Evolutionary conservation across 1,140 invertebrate species (phyloP), one percentile per base, ranked within the genome.

Genomic region (Drosophila biarmipes): DNA sequence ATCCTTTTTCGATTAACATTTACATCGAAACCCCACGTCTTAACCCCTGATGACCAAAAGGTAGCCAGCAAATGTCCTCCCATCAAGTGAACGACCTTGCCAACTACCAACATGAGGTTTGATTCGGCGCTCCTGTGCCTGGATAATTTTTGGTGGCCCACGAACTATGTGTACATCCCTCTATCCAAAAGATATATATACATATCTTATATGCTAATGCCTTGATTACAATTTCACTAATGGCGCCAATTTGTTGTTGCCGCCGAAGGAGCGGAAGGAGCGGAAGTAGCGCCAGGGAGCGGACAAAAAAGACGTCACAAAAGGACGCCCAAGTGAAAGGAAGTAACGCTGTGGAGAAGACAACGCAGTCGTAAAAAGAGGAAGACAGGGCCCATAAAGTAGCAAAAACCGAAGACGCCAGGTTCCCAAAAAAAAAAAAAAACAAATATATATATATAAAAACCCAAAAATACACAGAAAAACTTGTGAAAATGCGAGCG

Each of bases 211-310:
- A 69, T 67, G 63, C 64, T 71, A 49, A 71, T 71, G 67, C 64
- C 54, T 90, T 90, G 84, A 87, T 87, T 89, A 87, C 79, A 80
- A 89, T 87, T 64, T 72, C 24, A 52, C 57, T 77, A 87, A 87
- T 87, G 84, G 84, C 66, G 80, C 71, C 74, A 89, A 82, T 89
- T 84, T 87, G 78, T 89, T 89, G 68, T 31, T 77, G 66, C 56
- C 37, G 51, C 59, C 61, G 48, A 51, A 59, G 67, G 27, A 63
- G n/a, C 72, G 57, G 48, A 51, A 59, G 67, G 27, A 63, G n/a
- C 72, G 57, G 58, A 74, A 64, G 58, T 64, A 64, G 72, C 57
- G 34, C 57, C 49, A 55, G 55, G 48, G 42, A 59, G 51, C 42
- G 42, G 45, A 24, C 53, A 66, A 27, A 58, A 48, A 38, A 76